These are phyloP conservation scores for Doryteuthis pealeii DNA, from an alignment of 1,140 invertebrate genomes.

Conservation along the genomic window DNA sequence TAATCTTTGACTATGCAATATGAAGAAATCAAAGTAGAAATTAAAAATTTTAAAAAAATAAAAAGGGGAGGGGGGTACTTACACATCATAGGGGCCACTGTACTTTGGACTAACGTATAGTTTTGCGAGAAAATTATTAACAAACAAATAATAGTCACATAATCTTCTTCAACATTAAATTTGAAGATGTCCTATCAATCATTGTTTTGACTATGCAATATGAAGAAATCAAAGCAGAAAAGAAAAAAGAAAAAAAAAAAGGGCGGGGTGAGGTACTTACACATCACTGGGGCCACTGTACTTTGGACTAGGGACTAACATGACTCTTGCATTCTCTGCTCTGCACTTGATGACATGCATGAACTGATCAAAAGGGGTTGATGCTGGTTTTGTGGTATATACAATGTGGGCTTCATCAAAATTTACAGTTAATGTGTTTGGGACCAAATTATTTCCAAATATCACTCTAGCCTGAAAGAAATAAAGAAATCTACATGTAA, in stretches of 20 bases:
- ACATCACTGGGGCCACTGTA: constrained; percentile 77
- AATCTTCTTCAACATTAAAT: no score
- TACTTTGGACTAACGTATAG: constrained; percentile 93
- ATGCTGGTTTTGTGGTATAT: constrained; percentile 93
- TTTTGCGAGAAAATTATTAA: no score
- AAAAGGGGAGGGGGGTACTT: constrained; percentile 61
- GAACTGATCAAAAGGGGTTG: constrained; percentile 87
- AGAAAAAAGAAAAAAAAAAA: background rate
- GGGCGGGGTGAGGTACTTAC: constrained; percentile 66
- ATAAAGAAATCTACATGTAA: background rate
- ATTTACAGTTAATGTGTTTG: constrained; percentile 88
- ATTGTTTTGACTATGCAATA: no score
- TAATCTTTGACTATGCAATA: no score
- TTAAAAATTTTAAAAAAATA: background rate
- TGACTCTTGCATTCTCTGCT: constrained; percentile 88
- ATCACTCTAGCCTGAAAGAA: constrained; percentile 78
- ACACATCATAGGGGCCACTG: constrained; percentile 75
- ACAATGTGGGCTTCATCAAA: constrained; percentile 93
- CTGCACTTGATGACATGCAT: constrained; percentile 96
- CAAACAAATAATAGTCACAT: no score
- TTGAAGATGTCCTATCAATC: no score
- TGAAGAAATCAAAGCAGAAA: background rate
- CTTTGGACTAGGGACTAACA: constrained; percentile 89
- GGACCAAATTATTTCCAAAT: constrained; percentile 94
- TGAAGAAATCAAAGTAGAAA: background rate